These are phyloP conservation scores for Lochmaea capreae DNA, from an alignment of 2,888 invertebrate species.

Conservation along the genomic window DNA sequence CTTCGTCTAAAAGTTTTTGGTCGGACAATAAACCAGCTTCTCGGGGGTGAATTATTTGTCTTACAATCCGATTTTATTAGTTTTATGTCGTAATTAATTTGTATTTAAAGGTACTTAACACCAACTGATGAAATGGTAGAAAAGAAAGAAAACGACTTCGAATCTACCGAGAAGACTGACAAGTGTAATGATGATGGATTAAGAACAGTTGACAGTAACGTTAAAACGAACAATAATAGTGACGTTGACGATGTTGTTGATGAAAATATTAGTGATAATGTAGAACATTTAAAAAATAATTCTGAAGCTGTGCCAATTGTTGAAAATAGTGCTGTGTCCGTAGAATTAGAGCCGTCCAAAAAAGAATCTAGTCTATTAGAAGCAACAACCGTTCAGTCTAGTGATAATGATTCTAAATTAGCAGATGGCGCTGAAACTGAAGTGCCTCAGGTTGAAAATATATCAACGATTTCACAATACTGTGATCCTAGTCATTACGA, in stretches of 20 bases:
- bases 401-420: slow-evolving; percentile 53
- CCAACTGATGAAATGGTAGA: slow-evolving; percentile 71
- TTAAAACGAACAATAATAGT: slow-evolving; percentile 43
- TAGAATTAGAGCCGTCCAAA: slow-evolving; percentile 67
- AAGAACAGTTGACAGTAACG: slow-evolving; percentile 41
- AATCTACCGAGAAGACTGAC: slow-evolving; percentile 44
- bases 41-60: background rate
- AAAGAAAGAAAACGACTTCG: slow-evolving; percentile 54
- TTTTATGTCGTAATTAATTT: slow-evolving; percentile 4
- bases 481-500: slow-evolving; percentile 75
- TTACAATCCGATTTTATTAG: background rate
- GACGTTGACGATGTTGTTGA: slow-evolving; percentile 41
- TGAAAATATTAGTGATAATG: slow-evolving; percentile 54
- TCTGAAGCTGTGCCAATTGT: slow-evolving; percentile 62
- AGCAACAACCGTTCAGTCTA: slow-evolving; percentile 53
- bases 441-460: slow-evolving; percentile 67
- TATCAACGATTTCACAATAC: slow-evolving; percentile 79
- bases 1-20: background rate
- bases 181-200: slow-evolving; percentile 41
- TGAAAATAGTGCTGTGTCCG: slow-evolving; percentile 66
- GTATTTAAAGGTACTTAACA: slow-evolving; percentile 68
- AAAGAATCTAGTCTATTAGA: slow-evolving; percentile 63
- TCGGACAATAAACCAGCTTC: background rate
- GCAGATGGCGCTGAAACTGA: slow-evolving; percentile 53
- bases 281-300: slow-evolving; percentile 53